Base-by-base conservation (phyloP, 2,888 invertebrate genomes). In the Cerastis rubricosa region DNA sequence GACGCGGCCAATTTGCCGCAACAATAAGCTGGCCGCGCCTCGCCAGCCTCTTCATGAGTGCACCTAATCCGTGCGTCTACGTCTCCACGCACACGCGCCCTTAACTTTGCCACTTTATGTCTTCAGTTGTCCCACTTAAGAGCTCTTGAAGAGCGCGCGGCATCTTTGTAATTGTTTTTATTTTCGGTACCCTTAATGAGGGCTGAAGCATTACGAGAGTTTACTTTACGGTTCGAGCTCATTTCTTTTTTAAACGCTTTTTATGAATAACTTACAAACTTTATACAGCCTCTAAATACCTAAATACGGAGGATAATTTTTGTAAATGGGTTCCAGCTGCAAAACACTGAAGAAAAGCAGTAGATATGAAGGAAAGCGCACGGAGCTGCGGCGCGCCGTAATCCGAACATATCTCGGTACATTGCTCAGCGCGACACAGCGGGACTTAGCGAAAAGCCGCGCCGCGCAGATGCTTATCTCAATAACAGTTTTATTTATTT, bases 401-500 rank as follows among this genome's bases (percentile, higher is more conserved):
- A 96, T 96, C 96, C 96, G 90, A 90, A 95, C 96, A 96, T 94
- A 96, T 96, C 96, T 96, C 93, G 93, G 95, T 94, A 96, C 96
- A 95, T 95, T 95, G 95, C 95, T 96, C 95, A 95, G 92, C 93
- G 95, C 95, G 95, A 95, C 96, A 95, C 95, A 94, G 93, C 93
- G 95, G 95, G 96, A 95, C 96, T 96, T 96, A 96, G 95, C 93
- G 94, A 90, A 96, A 96, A 96, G 95, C 96, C 96, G 93, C 93
- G 92, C 93, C 91, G 93, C 92, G 95, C 96, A 96, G 96, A 96
- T 96, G 96, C 95, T 96, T 96, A 96, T 96, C 96, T 95, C 96
- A 96, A 96, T 96, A 96, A 96, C 96, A 96, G 95, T 96, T 96
- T 96, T 96, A 96, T 96, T 96, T 96, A 96, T 96, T 96, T 96